These are phyloP conservation scores for Notolabrus celidotus DNA, from an alignment of 2,797 vertebrate species.

Conservation along the genomic window DNA sequence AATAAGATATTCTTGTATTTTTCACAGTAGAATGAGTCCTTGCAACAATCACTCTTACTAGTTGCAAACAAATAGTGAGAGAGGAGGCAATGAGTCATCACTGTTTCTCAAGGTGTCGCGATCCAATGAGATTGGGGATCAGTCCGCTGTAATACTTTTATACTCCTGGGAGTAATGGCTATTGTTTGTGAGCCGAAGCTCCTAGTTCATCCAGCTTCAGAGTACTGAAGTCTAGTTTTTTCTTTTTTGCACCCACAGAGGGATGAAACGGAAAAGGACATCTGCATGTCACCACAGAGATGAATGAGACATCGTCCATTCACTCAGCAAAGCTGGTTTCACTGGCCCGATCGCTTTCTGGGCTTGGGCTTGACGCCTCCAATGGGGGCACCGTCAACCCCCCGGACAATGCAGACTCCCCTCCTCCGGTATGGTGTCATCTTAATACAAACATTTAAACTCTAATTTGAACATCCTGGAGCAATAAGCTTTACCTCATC, in stretches of 20 bases:
- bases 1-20: no score
- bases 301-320: constrained; percentile 74
- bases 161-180: no score
- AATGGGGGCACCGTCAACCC: constrained; percentile 71
- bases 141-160: no score
- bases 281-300: constrained; percentile 72
- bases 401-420: constrained; percentile 49
- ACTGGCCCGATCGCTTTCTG: constrained; percentile 80
- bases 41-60: no score
- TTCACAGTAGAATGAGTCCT: no score
- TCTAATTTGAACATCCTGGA: constrained; percentile 3
- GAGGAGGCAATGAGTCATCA: no score
- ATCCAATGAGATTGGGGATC: no score
- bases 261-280: constrained; percentile 84
- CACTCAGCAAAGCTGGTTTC: constrained; percentile 85
- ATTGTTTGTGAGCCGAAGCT: no score
- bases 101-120: no score
- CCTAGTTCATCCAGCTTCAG: neutral
- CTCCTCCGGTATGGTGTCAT: constrained; percentile 61
- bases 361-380: constrained; percentile 65
- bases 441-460: neutral
- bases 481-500: neutral
- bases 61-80: no score
- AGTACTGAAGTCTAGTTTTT: constrained; percentile 14
- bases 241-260: constrained; percentile 71